These are phyloP conservation scores for Pomatostomus ruficeps DNA, from an alignment of 2,113 vertebrate genomes.

Conservation along the genomic window DNA sequence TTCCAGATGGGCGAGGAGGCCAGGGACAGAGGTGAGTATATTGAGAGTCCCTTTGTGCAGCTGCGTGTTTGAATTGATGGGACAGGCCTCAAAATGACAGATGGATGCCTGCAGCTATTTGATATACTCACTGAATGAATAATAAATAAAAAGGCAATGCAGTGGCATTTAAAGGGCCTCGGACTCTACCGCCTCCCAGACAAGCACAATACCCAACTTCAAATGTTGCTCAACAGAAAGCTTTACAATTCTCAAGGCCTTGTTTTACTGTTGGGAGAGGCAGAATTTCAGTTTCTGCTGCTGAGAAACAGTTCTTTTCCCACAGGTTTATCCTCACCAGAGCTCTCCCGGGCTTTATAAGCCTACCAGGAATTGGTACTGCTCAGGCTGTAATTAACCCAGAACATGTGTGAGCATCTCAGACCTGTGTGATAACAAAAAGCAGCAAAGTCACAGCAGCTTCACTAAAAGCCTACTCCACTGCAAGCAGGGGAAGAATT, in stretches of 20 bases:
- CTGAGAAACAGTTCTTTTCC: not conserved
- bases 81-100: conserved; percentile 6
- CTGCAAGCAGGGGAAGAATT: not conserved
- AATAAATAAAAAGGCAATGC: conserved; percentile 33
- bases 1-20: not conserved
- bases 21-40: not conserved
- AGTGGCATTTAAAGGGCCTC: conserved; percentile 9
- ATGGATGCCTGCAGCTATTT: conserved; percentile 26
- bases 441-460: not conserved
- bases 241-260: not conserved
- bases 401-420: not conserved
- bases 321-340: not conserved
- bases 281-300: not conserved
- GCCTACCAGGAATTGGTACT: not conserved
- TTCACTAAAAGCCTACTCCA: not conserved
- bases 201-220: not conserved
- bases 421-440: not conserved
- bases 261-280: not conserved
- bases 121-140: conserved; percentile 33
- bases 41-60: not conserved
- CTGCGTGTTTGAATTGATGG: not conserved
- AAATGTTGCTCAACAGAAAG: not conserved
- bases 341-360: not conserved
- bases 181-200: not conserved
- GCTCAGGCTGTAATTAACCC: not conserved